phyloP scores from a whole-genome alignment of 2,797 vertebrate species.

The Austrolebias charrua region DNA sequence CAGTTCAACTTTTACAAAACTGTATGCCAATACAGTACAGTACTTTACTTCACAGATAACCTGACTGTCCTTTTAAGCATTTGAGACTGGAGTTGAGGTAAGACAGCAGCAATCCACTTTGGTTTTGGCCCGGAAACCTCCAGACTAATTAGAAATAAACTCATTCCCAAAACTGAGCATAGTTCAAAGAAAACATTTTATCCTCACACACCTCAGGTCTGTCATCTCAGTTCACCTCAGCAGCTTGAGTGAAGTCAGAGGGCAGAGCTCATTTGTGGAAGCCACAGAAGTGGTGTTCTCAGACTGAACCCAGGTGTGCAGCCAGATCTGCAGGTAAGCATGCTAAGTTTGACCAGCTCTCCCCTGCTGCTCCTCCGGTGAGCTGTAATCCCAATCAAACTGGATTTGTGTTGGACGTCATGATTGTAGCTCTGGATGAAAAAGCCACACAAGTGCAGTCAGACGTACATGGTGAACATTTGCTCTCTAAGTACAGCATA shows the following conservation, averaged over 20 bases:
- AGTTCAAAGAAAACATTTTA: no score
- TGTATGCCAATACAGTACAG: no score
- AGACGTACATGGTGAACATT: slow-evolving; percentile 16
- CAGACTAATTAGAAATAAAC: no score
- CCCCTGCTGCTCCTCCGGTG: slow-evolving; percentile 31
- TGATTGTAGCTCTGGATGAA: slow-evolving; percentile 31
- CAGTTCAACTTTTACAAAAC: no score
- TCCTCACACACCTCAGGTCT: not conserved
- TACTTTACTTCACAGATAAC: no score
- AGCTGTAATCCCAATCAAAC: slow-evolving; percentile 71
- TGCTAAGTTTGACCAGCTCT: slow-evolving; percentile 39
- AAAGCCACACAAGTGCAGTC: slow-evolving; percentile 14
- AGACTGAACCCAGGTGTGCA: slow-evolving; percentile 11
- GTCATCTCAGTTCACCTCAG: not conserved
- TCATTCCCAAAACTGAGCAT: no score
- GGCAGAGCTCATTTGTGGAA: slow-evolving; percentile 3
- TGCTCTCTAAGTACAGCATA: slow-evolving; percentile 3
- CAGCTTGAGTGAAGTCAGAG: not conserved
- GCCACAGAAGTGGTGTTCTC: slow-evolving; percentile 8
- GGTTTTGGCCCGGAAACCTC: no score
- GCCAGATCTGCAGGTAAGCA: slow-evolving; percentile 36
- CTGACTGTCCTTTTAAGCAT: no score
- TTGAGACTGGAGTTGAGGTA: no score
- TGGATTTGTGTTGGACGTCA: slow-evolving; percentile 72
- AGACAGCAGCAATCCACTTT: no score